Evolutionary conservation across 2,888 invertebrate species (phyloP), one percentile per base, ranked within the genome.

Genomic region (Antheraea yamamai): DNA sequence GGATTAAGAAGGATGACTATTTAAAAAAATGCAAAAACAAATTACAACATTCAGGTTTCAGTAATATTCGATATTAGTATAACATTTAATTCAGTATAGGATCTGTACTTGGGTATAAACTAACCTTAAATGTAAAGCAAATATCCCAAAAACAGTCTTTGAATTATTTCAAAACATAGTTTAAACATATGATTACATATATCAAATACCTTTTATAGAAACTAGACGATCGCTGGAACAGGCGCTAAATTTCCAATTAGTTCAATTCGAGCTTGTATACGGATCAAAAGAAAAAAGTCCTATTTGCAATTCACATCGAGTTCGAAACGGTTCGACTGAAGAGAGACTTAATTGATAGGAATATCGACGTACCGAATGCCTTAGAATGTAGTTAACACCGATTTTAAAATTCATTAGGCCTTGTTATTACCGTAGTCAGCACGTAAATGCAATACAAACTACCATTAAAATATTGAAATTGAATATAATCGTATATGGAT

Each of bases 261-360:
- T 86, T 84, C 84, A 85, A 87, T 88, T 87, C 85, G 85, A 81
- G 84, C 82, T 83, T 82, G 85, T 85, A 86, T 83, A 81, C 79
- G 81, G 77, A 78, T 76, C 81, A 78, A 84, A 86, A 86, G 83
- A 88, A 89, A 89, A 89, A 88, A 82, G 83, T 83, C 81, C 82
- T 84, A 89, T 92, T 91, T 92, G 91, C 89, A 92, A 92, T 91
- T 91, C 90, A 88, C 83, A 91, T 91, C 84, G 82, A 85, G 85
- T 89, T 89, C 86, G 84, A 83, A 84, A 87, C 85, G 80, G 83
- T 81, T 82, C 82, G 81, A 75, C 77, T 89, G 89, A 89, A 92
- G 86, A 85, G 89, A 82, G 79, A 81, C 82, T 88, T 92, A 91
- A 92, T 92, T 92, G 92, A 90, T 88, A 87, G 85, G 89, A 88